These are phyloP conservation scores for Lepidochitona cinerea DNA, from an alignment of 2,888 invertebrate species.

Conservation along the genomic window DNA sequence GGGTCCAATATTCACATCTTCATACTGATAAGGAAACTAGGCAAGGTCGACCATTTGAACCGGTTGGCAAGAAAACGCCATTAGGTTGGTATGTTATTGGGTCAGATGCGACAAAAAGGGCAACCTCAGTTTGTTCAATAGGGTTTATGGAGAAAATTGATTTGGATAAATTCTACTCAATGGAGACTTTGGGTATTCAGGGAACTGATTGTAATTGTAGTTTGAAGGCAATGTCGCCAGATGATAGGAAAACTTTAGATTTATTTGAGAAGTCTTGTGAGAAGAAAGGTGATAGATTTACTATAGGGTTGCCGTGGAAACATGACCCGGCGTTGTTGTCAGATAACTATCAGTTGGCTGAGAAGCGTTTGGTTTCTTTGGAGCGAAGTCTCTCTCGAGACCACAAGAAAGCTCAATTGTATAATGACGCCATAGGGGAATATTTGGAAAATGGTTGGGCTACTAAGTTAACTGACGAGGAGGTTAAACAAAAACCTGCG, in stretches of 20 bases:
- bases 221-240: neutral
- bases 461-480: neutral
- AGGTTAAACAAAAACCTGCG: neutral
- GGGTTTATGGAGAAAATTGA: slow-evolving; percentile 12
- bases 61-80: slow-evolving; percentile 12
- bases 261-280: neutral
- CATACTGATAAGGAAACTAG: neutral
- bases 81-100: slow-evolving; percentile 21
- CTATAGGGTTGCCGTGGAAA: slow-evolving; percentile 18
- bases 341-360: slow-evolving; percentile 6
- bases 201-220: neutral
- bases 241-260: neutral
- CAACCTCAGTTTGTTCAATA: slow-evolving; percentile 1
- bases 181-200: slow-evolving; percentile 12
- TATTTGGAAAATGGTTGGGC: slow-evolving; percentile 7
- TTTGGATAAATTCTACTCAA: slow-evolving; percentile 16
- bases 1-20: neutral
- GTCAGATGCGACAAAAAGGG: slow-evolving; percentile 1
- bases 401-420: slow-evolving; percentile 3
- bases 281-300: neutral
- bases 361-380: slow-evolving; percentile 8
- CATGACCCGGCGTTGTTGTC: neutral
- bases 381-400: neutral
- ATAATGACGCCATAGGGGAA: neutral
- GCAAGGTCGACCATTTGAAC: slow-evolving; percentile 10